Evolutionary conservation across 2,888 invertebrate species (phyloP).

Genomic region (Hylaea fasciaria): DNA sequence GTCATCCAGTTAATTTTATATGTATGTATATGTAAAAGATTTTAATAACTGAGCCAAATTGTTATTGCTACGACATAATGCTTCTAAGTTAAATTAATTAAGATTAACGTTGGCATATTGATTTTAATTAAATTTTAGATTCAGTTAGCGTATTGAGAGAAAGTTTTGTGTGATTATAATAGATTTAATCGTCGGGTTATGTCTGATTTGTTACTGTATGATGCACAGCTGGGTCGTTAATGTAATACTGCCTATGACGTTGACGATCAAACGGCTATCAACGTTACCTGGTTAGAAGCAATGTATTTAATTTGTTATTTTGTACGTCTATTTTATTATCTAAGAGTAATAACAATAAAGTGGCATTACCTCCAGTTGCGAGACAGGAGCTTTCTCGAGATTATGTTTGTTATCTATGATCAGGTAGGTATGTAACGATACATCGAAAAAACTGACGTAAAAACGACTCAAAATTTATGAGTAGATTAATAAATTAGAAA

Average conservation of each 20-base stretch:
- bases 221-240: conserved; percentile 4
- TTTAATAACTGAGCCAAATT: conserved; percentile 27
- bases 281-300: neutral
- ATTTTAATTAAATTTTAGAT: conserved; percentile 39
- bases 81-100: conserved; percentile 35
- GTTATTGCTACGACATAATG: conserved; percentile 28
- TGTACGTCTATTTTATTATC: neutral
- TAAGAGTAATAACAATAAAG: neutral
- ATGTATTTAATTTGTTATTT: too few relatives aligned
- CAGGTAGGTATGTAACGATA: too few relatives aligned
- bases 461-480: too few relatives aligned
- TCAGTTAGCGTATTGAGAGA: conserved; percentile 22
- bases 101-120: conserved; percentile 36
- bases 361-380: too few relatives aligned
- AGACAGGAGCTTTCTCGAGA: too few relatives aligned
- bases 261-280: neutral
- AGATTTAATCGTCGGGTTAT: conserved; percentile 17
- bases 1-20: too few relatives aligned
- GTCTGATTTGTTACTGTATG: conserved; percentile 15
- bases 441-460: too few relatives aligned
- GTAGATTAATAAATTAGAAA: too few relatives aligned
- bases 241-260: conserved; percentile 5
- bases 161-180: conserved; percentile 14
- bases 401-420: too few relatives aligned
- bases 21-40: neutral